Base-by-base conservation (phyloP, 2,797 vertebrate species). In the Dermochelys coriacea region DNA sequence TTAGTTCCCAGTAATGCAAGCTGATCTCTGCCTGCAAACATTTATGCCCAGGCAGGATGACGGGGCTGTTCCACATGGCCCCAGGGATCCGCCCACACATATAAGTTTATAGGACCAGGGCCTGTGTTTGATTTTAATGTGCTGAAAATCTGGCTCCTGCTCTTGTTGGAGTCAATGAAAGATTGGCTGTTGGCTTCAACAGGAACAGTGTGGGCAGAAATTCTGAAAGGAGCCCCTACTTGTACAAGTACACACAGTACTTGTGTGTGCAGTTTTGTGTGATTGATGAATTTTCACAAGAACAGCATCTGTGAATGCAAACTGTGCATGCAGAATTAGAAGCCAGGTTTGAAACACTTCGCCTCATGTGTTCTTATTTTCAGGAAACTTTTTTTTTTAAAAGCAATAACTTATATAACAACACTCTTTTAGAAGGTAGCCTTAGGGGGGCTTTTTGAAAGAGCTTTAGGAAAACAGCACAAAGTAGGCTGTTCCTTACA, bases 151-250 rank as follows among this genome's bases (percentile, higher is more conserved):
- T 68, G 55, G 74, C 80, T 81, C 14, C 1, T 2, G 21, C 29
- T 29, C 64, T 12, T 0, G 0, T 47, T 45, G 78, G 12, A 80
- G 5, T 0, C 0, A 57, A 27, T 0, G n/a, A 75, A 57, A 91
- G 27, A 8, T 49, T 9, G 51, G 86, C 83, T 21, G 25, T 19
- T 87, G 79, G 47, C 25, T 31, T 25, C n/a, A 21, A 59, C 80
- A 83, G 25, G 2, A 78, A 41, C 3, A 1, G 15, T 34, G 7
- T 47, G 80, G 90, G 71, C 52, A 41, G n/a, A 12, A 84, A 86
- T 16, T 34, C 59, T 86, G 55, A 90, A 91, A 80, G 49, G 27
- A 49, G 59, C 5, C 49, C 10, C 49, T 87, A 68, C 23, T 8
- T n/a, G n/a, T n/a, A n/a, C n/a, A n/a, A n/a, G n/a, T n/a, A n/a